Conservation (phyloP, 2,113 vertebrate species). For the Empidonax traillii region DNA sequence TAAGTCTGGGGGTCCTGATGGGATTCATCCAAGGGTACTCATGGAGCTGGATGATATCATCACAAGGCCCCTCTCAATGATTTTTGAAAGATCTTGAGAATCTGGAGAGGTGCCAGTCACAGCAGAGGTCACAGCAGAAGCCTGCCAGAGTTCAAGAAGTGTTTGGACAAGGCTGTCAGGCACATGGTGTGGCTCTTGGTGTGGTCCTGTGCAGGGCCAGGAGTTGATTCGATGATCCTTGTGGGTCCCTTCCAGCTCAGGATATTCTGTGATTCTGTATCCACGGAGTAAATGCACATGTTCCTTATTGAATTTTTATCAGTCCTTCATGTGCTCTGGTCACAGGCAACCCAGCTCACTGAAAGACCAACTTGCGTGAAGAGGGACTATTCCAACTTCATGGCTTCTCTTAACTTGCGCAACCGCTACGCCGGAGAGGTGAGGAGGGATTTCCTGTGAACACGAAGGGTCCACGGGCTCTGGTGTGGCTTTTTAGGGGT, state of each 20-base stretch:
- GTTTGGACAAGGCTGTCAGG: not conserved
- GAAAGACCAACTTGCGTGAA: slow-evolving; percentile 94
- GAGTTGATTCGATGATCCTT: not conserved
- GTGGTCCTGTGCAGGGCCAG: not conserved
- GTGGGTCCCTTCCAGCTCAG: not conserved
- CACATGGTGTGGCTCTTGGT: not conserved
- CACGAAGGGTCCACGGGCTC: not conserved
- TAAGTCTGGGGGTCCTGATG: too few relatives aligned
- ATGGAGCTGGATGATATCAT: too few relatives aligned
- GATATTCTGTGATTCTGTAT: not conserved
- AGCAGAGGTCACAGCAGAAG: not conserved
- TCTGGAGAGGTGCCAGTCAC: too few relatives aligned
- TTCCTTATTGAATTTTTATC: not conserved
- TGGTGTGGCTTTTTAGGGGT: not conserved
- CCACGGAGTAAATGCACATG: not conserved
- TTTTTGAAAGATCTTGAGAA: too few relatives aligned
- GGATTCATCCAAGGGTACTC: too few relatives aligned
- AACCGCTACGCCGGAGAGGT: slow-evolving; percentile 98
- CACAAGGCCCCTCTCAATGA: too few relatives aligned
- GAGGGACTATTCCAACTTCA: slow-evolving; percentile 98
- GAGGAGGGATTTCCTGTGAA: not conserved
- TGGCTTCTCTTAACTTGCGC: slow-evolving; percentile 95
- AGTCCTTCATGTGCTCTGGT: not conserved
- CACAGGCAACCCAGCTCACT: slow-evolving; percentile 87
- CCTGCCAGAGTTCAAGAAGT: not conserved